Evolutionary conservation across 2,888 invertebrate genomes (phyloP).

Genomic region (Philonicus albiceps): DNA sequence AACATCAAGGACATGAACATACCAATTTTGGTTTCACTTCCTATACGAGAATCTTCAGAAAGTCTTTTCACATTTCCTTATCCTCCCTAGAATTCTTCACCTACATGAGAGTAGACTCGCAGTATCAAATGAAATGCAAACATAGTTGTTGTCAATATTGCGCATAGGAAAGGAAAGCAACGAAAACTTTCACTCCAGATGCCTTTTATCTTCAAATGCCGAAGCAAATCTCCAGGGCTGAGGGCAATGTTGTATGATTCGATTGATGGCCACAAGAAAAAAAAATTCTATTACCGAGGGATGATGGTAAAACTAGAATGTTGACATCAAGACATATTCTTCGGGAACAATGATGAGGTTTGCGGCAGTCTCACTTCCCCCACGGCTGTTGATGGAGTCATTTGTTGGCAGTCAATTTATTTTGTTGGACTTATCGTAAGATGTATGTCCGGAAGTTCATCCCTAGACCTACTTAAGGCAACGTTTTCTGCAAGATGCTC

Average conservation of each 20-base stretch:
- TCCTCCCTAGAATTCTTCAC: not conserved
- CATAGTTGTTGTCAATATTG: not conserved
- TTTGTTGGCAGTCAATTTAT: not conserved
- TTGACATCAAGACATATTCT: not conserved
- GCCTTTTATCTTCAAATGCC: not conserved
- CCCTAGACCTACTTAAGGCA: not conserved
- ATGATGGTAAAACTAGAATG: not conserved
- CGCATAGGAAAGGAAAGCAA: not conserved
- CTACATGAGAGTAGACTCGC: not conserved
- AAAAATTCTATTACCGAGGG: not conserved
- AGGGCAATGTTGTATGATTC: not conserved
- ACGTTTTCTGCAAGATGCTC: not conserved
- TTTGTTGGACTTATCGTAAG: not conserved
- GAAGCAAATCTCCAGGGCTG: not conserved
- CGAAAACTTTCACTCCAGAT: not conserved
- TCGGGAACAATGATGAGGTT: not conserved
- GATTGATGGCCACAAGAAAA: not conserved
- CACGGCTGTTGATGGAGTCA: not conserved
- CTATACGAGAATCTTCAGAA: not conserved
- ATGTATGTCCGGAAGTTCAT: not conserved
- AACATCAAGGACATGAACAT: not conserved
- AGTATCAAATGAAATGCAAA: not conserved
- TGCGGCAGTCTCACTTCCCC: not conserved
- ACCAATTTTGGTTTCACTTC: not conserved
- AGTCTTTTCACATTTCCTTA: not conserved